phyloP scores from a whole-genome alignment of 1,140 invertebrate species.

The Nephotettix cincticeps region DNA sequence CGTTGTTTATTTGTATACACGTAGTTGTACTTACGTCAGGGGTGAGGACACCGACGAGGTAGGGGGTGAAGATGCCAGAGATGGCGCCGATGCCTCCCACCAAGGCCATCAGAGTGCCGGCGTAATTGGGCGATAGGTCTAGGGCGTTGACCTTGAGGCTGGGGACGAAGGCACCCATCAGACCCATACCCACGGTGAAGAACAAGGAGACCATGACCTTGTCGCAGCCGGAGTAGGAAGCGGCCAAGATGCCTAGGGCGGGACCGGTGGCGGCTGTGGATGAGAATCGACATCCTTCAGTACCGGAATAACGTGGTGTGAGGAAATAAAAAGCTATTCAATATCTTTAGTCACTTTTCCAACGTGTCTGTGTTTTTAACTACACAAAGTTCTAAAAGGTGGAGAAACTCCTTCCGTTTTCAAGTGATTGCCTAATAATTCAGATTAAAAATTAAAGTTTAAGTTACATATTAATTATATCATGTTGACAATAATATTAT shows the following conservation, averaged over 20 bases:
- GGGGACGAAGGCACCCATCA: constrained; percentile 74
- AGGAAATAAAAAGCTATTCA: too few relatives aligned
- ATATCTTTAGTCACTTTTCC: too few relatives aligned
- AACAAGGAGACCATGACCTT: constrained; percentile 60
- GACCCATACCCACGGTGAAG: constrained; percentile 68
- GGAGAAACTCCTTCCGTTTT: too few relatives aligned
- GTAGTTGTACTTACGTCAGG: constrained; percentile 57
- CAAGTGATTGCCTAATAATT: too few relatives aligned
- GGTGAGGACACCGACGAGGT: constrained; percentile 73
- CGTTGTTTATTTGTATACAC: too few relatives aligned
- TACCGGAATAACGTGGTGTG: too few relatives aligned
- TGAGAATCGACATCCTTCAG: too few relatives aligned
- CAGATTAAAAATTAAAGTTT: too few relatives aligned
- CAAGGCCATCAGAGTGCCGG: constrained; percentile 78
- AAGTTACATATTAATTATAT: too few relatives aligned
- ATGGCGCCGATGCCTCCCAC: constrained; percentile 81
- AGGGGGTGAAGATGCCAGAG: constrained; percentile 76
- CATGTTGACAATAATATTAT: too few relatives aligned
- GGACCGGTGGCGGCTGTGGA: constrained; percentile 66
- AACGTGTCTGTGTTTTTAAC: too few relatives aligned
- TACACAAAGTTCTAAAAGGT: too few relatives aligned
- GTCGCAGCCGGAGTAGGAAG: constrained; percentile 77
- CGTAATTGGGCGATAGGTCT: constrained; percentile 80
- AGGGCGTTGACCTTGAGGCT: constrained; percentile 78
- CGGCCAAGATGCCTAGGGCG: constrained; percentile 75